Evolutionary conservation across 1,140 invertebrate genomes (phyloP).

Genomic region (Rhagoletis zephyria): DNA sequence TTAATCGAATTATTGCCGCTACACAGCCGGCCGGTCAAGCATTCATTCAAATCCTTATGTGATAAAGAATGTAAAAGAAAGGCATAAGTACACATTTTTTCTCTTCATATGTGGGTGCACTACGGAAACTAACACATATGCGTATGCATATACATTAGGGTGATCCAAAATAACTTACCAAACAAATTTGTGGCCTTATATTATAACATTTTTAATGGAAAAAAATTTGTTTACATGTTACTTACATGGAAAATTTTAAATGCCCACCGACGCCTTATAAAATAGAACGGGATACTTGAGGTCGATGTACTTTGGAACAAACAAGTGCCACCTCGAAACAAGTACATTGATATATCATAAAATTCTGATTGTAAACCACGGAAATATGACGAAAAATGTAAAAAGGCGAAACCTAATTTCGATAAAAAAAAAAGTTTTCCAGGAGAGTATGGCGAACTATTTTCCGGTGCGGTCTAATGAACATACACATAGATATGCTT

Average conservation of each 20-base stretch:
- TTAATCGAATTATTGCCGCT: slow-evolving; percentile 58
- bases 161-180: too few relatives aligned
- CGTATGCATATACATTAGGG: too few relatives aligned
- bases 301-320: background rate
- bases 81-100: background rate
- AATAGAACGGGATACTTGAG: too few relatives aligned
- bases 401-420: background rate
- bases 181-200: too few relatives aligned
- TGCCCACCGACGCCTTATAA: too few relatives aligned
- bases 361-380: too few relatives aligned
- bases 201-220: too few relatives aligned
- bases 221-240: too few relatives aligned
- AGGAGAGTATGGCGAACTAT: background rate
- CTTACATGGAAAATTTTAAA: too few relatives aligned
- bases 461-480: too few relatives aligned
- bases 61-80: background rate
- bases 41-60: slow-evolving; percentile 45
- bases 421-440: background rate
- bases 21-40: slow-evolving; percentile 48
- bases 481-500: background rate
- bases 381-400: background rate
- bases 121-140: background rate
- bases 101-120: background rate
- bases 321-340: slow-evolving; percentile 44
- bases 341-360: too few relatives aligned